Base-by-base conservation (phyloP, 2,888 invertebrate species). In the Hyposoter didymator region DNA sequence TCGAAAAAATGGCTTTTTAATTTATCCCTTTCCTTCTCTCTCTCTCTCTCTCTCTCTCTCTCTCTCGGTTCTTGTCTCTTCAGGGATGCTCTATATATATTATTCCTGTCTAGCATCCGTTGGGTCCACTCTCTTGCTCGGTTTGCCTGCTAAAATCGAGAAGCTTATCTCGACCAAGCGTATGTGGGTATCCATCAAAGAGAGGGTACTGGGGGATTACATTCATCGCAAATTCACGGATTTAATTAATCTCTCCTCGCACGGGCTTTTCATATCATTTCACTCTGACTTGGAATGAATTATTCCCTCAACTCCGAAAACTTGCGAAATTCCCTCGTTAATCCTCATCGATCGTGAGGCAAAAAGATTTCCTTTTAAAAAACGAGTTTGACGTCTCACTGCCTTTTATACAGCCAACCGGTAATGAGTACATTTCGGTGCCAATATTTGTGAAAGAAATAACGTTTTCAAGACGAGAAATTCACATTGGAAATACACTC, bases 221-320 rank as follows among this genome's bases (percentile, higher is more conserved):
- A 87, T 89, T 89, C 87, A 88, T 89, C 87, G 67, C 87, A 89
- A 90, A 89, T 91, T 90, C 89, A 45, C 86, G 88, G 89, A 90
- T 92, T 92, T 89, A 92, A 92, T 92, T 91, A 92, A 90, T 90
- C 89, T 84, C 70, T 80, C 55, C 59, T 52, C 81, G 62, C 52
- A 43, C 78, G 39, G 43, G 83, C 75, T 87, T 67, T 73, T 81
- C 62, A 49, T 74, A 59, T 64, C 55, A 74, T 64, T 73, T 82
- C 67, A 73, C 74, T 74, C 59, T 22, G 49, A 52, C 64, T 62
- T 22, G 17, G 28, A 47, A 67, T 45, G 49, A 74, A 74, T 80
- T 80, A 74, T 74, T 67, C 66, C 19, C 17, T 80, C 66, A 74
- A 66, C 39, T 39, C n/a, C 19, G 52, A 74, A 66, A 49, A 52